Conservation (phyloP, 2,113 vertebrate genomes). For the Myrmecophaga tridactyla region DNA sequence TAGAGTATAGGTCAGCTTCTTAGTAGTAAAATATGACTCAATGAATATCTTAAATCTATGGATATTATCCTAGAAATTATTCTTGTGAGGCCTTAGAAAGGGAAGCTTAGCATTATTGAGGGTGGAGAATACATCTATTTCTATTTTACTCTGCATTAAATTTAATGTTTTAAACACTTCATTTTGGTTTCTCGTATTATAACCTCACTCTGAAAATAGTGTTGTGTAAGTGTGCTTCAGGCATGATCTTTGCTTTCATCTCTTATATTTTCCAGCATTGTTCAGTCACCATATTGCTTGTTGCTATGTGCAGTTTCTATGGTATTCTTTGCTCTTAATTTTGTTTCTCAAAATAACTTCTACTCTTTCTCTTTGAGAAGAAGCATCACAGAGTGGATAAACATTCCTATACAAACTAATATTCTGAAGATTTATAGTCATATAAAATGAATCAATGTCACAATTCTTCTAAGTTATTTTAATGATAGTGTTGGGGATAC, state of each 20-base stretch:
- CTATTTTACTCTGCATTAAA: neutral
- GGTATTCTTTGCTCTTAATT: conserved; percentile 63
- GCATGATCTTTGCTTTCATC: conserved; percentile 11
- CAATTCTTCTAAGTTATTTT: neutral
- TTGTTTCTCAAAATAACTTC: conserved; percentile 65
- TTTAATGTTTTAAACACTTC: neutral
- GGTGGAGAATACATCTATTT: neutral
- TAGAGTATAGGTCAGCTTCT: neutral
- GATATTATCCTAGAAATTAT: neutral
- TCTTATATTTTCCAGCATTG: neutral
- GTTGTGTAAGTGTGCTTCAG: neutral
- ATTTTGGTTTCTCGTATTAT: neutral
- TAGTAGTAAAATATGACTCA: neutral
- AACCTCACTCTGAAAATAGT: neutral
- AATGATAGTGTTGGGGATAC: neutral
- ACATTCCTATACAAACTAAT: neutral
- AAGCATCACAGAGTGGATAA: conserved; percentile 27
- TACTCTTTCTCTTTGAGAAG: conserved; percentile 7
- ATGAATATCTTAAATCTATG: neutral
- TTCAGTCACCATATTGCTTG: conserved; percentile 30
- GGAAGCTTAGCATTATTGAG: neutral
- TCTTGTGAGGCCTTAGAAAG: neutral
- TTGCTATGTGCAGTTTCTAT: conserved; percentile 72
- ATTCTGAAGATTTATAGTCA: conserved; percentile 6
- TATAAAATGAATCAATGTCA: neutral